These are phyloP conservation scores for Grallaria varia DNA, from an alignment of 2,113 vertebrate species.

Conservation along the genomic window DNA sequence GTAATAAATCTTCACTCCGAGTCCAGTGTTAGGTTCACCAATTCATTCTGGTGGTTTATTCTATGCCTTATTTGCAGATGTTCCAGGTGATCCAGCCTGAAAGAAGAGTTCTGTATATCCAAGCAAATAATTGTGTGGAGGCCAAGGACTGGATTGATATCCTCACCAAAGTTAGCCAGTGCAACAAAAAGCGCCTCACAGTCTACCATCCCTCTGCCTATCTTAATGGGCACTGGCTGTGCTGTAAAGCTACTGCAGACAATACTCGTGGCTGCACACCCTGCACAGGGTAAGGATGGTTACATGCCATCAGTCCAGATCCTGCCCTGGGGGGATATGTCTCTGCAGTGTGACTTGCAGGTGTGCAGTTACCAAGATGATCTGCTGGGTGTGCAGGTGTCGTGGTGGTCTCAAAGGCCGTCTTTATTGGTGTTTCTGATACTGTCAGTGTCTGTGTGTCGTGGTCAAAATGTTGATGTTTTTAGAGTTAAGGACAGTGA, in stretches of 20 bases:
- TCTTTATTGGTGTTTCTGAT: not conserved
- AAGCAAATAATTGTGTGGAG: conserved; percentile 98
- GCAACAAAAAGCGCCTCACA: conserved; percentile 93
- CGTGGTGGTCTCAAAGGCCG: not conserved
- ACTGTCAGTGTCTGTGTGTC: not conserved
- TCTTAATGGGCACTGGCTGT: conserved; percentile 97
- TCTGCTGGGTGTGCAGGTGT: not conserved
- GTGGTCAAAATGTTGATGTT: not conserved
- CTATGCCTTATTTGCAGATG: conserved; percentile 79
- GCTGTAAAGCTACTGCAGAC: conserved; percentile 90
- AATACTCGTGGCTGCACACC: conserved; percentile 88
- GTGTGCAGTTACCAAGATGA: not conserved
- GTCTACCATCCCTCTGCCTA: conserved; percentile 96
- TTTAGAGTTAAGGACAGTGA: not conserved
- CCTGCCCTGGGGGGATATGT: not conserved
- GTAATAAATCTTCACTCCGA: not conserved
- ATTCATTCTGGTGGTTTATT: not conserved
- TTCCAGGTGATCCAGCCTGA: conserved; percentile 98
- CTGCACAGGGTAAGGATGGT: conserved; percentile 88
- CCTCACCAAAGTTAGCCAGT: conserved; percentile 97
- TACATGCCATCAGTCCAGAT: not conserved
- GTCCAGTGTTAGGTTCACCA: not conserved
- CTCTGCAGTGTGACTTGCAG: not conserved
- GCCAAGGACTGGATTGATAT: conserved; percentile 97
- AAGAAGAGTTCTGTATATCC: conserved; percentile 92